Evolutionary conservation across 1,140 invertebrate species (phyloP).

Genomic region (Scaptodrosophila lebanonensis): DNA sequence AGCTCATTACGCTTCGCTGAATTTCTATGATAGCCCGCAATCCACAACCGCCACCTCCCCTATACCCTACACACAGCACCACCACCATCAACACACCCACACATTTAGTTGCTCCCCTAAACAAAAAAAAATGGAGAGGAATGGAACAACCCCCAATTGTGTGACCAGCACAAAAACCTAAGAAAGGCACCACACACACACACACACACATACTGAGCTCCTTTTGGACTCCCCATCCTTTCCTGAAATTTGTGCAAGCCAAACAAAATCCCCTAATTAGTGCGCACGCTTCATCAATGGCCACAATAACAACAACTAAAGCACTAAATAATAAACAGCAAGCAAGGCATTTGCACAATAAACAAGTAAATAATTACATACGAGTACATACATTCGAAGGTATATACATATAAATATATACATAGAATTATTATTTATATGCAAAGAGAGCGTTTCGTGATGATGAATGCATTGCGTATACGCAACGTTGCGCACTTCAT

Average conservation of each 20-base stretch:
- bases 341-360: no score
- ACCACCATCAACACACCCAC: no score
- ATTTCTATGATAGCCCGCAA: slow-evolving; percentile 38
- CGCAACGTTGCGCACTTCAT: slow-evolving; percentile 41
- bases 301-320: slow-evolving; percentile 13
- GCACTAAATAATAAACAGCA: background rate
- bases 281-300: slow-evolving; percentile 39
- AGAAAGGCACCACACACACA: background rate
- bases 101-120: no score
- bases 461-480: slow-evolving; percentile 43
- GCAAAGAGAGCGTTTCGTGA: background rate
- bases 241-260: slow-evolving; percentile 46
- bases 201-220: background rate
- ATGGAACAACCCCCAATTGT: slow-evolving; percentile 40
- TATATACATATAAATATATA: no score
- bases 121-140: background rate
- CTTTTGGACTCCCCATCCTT: background rate
- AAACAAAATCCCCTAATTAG: slow-evolving; percentile 63
- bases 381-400: no score
- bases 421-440: no score
- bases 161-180: background rate
- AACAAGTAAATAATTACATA: no score
- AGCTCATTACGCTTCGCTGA: slow-evolving; percentile 51
- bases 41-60: slow-evolving; percentile 3
- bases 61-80: no score